Conservation (phyloP, 2,888 invertebrate genomes). For the Cryptus armator region DNA sequence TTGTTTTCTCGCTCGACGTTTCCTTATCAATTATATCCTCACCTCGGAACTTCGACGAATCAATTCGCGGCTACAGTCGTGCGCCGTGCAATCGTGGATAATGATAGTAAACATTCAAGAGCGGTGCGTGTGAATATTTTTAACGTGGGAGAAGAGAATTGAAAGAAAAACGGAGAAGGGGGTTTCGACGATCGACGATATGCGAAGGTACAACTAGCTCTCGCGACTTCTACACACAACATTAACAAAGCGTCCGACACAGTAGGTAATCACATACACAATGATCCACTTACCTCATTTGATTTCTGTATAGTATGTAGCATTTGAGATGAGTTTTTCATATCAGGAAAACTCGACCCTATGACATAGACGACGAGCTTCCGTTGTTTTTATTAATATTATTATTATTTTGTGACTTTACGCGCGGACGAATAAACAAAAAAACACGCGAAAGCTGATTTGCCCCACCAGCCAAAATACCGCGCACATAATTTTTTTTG, state of each 20-base stretch:
- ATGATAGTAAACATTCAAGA: slow-evolving; percentile 52
- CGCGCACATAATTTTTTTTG: neutral
- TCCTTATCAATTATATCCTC: neutral
- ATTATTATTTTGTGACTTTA: neutral
- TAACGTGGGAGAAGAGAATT: slow-evolving; percentile 19
- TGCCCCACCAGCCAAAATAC: neutral
- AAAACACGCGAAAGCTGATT: neutral
- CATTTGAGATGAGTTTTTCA: neutral
- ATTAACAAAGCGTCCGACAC: slow-evolving; percentile 27
- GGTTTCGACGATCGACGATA: slow-evolving; percentile 45
- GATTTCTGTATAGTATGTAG: slow-evolving; percentile 22
- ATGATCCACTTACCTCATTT: slow-evolving; percentile 50
- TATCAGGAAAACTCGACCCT: slow-evolving; percentile 1
- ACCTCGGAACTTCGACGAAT: neutral
- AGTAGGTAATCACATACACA: slow-evolving; percentile 36
- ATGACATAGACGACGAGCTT: neutral
- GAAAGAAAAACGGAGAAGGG: slow-evolving; percentile 16
- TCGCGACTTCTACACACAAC: slow-evolving; percentile 13
- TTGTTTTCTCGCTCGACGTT: neutral
- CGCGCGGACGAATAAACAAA: slow-evolving; percentile 6
- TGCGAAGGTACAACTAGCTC: slow-evolving; percentile 37
- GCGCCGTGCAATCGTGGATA: neutral
- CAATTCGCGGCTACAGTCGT: neutral
- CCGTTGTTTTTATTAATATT: neutral
- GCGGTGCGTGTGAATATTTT: slow-evolving; percentile 26